Evolutionary conservation across 2,888 invertebrate species (phyloP), one percentile per base, ranked within the genome.

Genomic region (Lithophane semibrunnea): DNA sequence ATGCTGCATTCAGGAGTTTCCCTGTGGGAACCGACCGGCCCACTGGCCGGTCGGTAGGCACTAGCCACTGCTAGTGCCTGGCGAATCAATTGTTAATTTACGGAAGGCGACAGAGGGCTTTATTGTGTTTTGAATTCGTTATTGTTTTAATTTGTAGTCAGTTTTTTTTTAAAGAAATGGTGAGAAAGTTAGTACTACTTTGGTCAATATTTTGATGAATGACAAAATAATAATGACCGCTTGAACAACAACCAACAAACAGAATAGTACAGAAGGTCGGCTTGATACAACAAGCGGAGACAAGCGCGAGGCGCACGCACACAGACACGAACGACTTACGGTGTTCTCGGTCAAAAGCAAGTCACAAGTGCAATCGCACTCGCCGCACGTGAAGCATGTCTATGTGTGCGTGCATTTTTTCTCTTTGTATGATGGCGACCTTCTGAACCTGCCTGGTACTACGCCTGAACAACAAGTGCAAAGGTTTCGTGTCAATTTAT

Each of bases 401-500:
- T 16, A 24, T 9, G 2, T 37, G 16, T 21, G 24, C 9, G 24
- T 24, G 71, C 8, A 3, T 37, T 37, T 16, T 10, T 2, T 4
- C n/a, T n/a, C 12, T 5, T 4, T 18, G 1, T 37, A 37, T 16
- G 5, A 3, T 18, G 37, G 0, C 12, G 37, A 37, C 24, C 21
- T 52, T 42, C 37, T 52, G 24, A 5, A 24, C 0, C 7, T 16
- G 3, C 18, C 2, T 47, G 24, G 24, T 54, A 29, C 4, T 29
- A 56, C 5, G 29, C 74, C 56, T 73, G 56, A 68, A 79, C 56
- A 79, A 58, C 61, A 79, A 69, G 80, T 72, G 79, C 77, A 84
- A 75, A 79, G 83, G 82, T 84, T 86, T 84, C 86, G 81, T 89
- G 89, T 70, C 72, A 67, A 88, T 91, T 88, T 88, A 76, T 84